A percentile compares a stretch with the other conserved stretches of the same genome.
Conservation (phyloP, 2,888 invertebrate species). For the Noctua comes region DNA sequence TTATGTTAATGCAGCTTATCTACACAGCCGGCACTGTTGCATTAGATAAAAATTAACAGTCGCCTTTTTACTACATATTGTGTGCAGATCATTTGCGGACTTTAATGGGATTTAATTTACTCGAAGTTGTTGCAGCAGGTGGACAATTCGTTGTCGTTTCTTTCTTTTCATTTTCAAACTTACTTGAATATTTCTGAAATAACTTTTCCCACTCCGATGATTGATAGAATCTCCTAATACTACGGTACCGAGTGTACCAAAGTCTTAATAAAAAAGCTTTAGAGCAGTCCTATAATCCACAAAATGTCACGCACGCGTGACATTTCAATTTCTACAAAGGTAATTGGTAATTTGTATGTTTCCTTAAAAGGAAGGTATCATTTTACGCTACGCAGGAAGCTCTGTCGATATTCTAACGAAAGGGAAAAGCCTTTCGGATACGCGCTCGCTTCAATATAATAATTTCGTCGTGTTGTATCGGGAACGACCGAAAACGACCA, state of each 20-base stretch:
- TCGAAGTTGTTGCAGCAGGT: not conserved
- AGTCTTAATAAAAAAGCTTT: not conserved
- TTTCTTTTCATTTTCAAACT: not conserved
- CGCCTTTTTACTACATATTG: constrained; percentile 29
- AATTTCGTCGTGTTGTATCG: constrained; percentile 50
- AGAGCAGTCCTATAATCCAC: not conserved
- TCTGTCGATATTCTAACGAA: constrained; percentile 36
- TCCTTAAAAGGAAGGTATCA: constrained; percentile 25
- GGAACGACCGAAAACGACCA: constrained; percentile 24
- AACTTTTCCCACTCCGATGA: not conserved
- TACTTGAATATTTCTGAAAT: not conserved
- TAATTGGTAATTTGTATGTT: constrained; percentile 38
- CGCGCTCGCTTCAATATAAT: constrained; percentile 39
- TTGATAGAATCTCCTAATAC: not conserved
- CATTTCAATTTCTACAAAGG: constrained; percentile 35
- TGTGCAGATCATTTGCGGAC: constrained; percentile 17
- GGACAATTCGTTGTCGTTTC: not conserved
- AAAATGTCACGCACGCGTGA: constrained; percentile 1
- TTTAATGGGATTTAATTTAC: constrained; percentile 6
- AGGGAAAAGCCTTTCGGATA: constrained; percentile 34
- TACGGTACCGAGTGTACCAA: not conserved
- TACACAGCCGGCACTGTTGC: constrained; percentile 25
- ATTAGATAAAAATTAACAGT: constrained; percentile 56
- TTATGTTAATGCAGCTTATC: constrained; percentile 49
- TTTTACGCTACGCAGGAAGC: constrained; percentile 27